Evolutionary conservation across 2,113 vertebrate genomes (phyloP), one percentile per base, ranked within the genome.

Genomic region (Microtus montanus): DNA sequence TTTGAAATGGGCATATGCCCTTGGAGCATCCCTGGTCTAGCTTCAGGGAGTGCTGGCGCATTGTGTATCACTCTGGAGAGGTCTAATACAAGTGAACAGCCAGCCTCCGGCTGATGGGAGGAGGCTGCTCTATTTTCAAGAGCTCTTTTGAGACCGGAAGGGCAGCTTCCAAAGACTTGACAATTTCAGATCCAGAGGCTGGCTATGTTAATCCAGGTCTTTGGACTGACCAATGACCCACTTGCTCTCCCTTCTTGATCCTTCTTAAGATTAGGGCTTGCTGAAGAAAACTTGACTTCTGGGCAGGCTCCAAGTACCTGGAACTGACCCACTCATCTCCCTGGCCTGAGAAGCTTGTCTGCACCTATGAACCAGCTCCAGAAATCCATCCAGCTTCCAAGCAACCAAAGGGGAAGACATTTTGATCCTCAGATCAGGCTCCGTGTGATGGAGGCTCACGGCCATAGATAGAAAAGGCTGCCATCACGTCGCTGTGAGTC

Each of bases 81-180:
- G 6, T 19, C 41, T 30, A 3, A 63, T 26, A 19, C 44, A 41
- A 35, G 11, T 14, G 35, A 87, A 1, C 68, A 66, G 47, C 33
- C 9, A 13, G 13, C 5, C 7, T 19, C 7, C 2, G 6, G 20
- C 1, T 15, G 6, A 17, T 1, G 7, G 9, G 0, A 4, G 26
- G 15, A 1, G 0, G 17, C 26, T 7, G 5, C 11, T 38, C 47
- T n/a, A n/a, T 13, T 77, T 63, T 33, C 22, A 30, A 30, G 52
- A 19, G 4, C 15, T 47, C 19, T 35, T 78, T 19, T 20, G 1
- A 17, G n/a, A 33, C 33, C 8, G 13, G 33, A 44, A 13, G 2
- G 24, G 11, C 5, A 22, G 22, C 74, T 58, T 49, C 28, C 19
- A 49, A 4, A 58, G 22, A 52, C 22, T 22, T 1, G 0, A 28